Base-by-base conservation (phyloP, 2,113 vertebrate species). In the Martes martes region DNA sequence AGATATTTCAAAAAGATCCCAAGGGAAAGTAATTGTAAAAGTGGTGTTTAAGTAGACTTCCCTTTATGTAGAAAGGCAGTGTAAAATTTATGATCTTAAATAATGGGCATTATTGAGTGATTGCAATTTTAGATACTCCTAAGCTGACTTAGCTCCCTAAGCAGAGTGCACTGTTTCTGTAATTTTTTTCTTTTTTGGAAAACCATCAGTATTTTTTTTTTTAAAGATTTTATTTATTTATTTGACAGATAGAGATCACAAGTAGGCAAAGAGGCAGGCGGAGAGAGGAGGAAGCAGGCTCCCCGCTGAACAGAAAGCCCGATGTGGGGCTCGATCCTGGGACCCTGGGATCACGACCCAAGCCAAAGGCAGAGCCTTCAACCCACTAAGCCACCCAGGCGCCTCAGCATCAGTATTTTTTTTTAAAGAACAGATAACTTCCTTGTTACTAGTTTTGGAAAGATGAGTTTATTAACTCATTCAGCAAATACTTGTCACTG, bases 41-140 rank as follows among this genome's bases (percentile, higher is more conserved):
- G 52, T 91, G 45, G 67, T 95, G 47, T 96, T 95, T 91, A 33
- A 50, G 5, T 89, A 95, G 28, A 69, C 52, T 84, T 92, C 63
- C 57, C 91, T 92, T 94, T 86, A 14, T 94, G 31, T 93, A 67
- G 73, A 94, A 93, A 91, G 59, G 69, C 59, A 91, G 4, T 86
- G 42, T 95, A 92, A 92, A 96, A 93, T 94, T 91, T 71, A n/a
- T 87, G 73, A 61, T 94, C 19, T 95, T 59, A 96, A 69, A 73
- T 89, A 96, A 74, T 80, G 57, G 33, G 7, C 63, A 86, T 0
- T 96, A 82, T 76, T 76, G 18, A 92, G 26, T 76, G 28, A 50
- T 74, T 78, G 52, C 39, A 80, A 28, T 88, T 86, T 84, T 91
- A 47, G 78, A 91, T 85, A 36, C 13, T 78, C 57, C 89, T 91